Base-by-base conservation (phyloP, 2,888 invertebrate species). In the Nemotelus nigrinus region DNA sequence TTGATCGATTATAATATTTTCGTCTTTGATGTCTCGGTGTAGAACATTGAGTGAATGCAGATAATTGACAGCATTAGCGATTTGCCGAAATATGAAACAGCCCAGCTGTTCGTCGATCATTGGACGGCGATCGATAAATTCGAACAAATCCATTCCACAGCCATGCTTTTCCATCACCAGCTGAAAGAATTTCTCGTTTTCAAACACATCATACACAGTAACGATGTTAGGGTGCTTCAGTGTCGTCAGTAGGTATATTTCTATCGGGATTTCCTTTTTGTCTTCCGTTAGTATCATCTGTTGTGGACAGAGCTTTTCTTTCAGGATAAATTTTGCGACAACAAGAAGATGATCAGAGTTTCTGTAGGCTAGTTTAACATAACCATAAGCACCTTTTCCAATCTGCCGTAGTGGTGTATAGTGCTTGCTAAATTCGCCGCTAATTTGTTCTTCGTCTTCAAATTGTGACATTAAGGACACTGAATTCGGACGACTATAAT, bases 161-260 rank as follows among this genome's bases (percentile, higher is more conserved):
- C 93, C 93, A 83, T 93, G 92, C 82, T 92, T 92, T 84, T 93
- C 92, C 93, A 94, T 94, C 71, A 94, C 92, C 89, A 94, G 88
- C 86, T 93, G 93, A 83, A 91, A 91, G 84, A 91, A 92, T 79
- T 90, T 89, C 3, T 91, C 90, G 83, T 92, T 93, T 82, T 93
- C 92, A 84, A 89, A 93, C 63, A 91, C 90, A 83, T 93, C 93
- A 60, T 92, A 81, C 3, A 93, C 89, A 82, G 90, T 88, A 2
- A 91, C 93, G 82, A 93, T 92, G 83, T 93, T 92, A 5, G 91
- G 89, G 86, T 93, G 93, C 80, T 90, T 88, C 3, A 93, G 85
- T 0, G 90, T 90, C 71, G 89, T 88, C 68, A 93, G 86, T n/a
- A 93, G 85, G 80, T 90, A 90, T 39, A 93, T 89, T 83, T 93